Evolutionary conservation across 2,888 invertebrate genomes (phyloP), one percentile per base, ranked within the genome.

Genomic region (Eupithecia pulchellata): DNA sequence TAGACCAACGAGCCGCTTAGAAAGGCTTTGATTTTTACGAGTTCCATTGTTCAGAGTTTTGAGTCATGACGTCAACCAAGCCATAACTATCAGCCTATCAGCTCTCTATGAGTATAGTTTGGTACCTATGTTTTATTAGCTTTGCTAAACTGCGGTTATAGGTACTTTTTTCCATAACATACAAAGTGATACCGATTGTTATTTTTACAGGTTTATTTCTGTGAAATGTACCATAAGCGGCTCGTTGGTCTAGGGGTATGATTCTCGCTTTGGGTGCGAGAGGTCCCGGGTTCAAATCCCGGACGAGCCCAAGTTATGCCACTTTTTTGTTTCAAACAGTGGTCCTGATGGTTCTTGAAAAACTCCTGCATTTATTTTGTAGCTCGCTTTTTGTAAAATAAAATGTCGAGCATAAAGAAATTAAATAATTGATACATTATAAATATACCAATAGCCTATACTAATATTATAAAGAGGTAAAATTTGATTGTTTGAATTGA

Each of bases 211-310:
- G 27, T 27, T 55, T 55, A 14, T 17, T 29, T 17, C 27, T 57
- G 20, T 52, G 4, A 0, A 29, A 5, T 17, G 8, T 42, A 1
- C 13, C 14, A 14, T 29, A 57, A 61, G 72, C 29, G 92, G 93
- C 93, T 94, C 93, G 92, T 94, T 94, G 94, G 93, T 94, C 93
- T 94, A 94, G 92, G 92, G 93, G 94, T 93, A 94, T 94, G 94
- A 94, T 94, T 94, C 90, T 94, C 93, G 93, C 93, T 94, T 94
- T 89, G 93, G 94, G 93, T 94, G 94, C 93, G 93, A 94, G 94
- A 94, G 94, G 94, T 94, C 92, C 91, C 91, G 91, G 91, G 91
- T 93, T 93, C 91, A 91, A 93, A 92, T 91, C 91, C 93, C 91
- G 90, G 91, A 90, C 92, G 89, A 89, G 91, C 92, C 91, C 91